These are phyloP conservation scores for Sesia apiformis DNA, from an alignment of 2,888 invertebrate species.

Conservation along the genomic window DNA sequence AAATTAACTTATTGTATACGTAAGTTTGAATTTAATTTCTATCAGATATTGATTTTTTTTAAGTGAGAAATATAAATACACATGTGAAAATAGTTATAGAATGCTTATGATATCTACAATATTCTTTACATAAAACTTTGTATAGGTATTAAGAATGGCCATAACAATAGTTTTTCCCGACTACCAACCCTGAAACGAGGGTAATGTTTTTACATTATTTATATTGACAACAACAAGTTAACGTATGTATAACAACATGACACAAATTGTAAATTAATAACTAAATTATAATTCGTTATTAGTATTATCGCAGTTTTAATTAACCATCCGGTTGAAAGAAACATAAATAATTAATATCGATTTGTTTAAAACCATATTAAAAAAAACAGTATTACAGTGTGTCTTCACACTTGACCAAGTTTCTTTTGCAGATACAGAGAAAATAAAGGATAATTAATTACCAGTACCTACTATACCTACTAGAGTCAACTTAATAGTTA, in stretches of 20 bases:
- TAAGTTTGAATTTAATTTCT: conserved; percentile 24
- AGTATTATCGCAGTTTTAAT: conserved; percentile 16
- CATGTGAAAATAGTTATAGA: background rate
- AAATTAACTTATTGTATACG: conserved; percentile 46
- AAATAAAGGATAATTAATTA: too few relatives aligned
- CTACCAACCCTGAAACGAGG: too few relatives aligned
- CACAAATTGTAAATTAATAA: conserved; percentile 41
- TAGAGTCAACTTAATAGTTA: too few relatives aligned
- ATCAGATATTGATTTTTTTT: conserved; percentile 40
- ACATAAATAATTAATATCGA: background rate
- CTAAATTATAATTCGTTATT: conserved; percentile 50
- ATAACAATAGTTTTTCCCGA: background rate
- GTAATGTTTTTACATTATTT: too few relatives aligned
- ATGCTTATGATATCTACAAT: background rate
- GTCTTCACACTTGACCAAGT: too few relatives aligned
- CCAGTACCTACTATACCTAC: too few relatives aligned
- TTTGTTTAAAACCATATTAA: background rate
- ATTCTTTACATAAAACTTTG: background rate
- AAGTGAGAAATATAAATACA: conserved; percentile 14
- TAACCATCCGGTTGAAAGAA: background rate
- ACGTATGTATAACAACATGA: conserved; percentile 2
- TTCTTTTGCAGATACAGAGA: too few relatives aligned
- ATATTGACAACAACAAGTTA: background rate
- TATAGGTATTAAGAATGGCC: background rate
- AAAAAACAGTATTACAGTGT: too few relatives aligned